Evolutionary conservation across 2,888 invertebrate species (phyloP), one percentile per base, ranked within the genome.

Genomic region (Endotricha flammealis): DNA sequence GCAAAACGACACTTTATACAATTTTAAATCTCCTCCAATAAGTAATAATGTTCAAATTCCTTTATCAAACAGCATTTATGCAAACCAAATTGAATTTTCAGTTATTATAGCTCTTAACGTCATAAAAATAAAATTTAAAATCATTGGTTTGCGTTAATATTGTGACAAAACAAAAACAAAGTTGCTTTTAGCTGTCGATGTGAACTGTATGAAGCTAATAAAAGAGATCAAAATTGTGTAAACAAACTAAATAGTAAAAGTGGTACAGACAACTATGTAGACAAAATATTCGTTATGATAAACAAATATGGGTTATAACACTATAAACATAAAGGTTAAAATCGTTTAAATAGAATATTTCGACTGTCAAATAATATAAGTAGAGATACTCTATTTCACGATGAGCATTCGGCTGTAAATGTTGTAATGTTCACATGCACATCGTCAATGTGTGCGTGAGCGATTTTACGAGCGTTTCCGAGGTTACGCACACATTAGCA

Each of bases 101-200:
- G 13, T 12, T 32, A 23, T 36, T 42, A 7, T 22, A 7, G 17
- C 20, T 13, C 12, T 17, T 36, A 32, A 10, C 1, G 4, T 1
- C 4, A 1, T 11, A 20, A 22, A 13, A 31, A 38, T 31, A 35
- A 27, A 27, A 32, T 29, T 20, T 20, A 35, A 34, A 29, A 35
- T 28, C 22, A 10, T 25, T 10, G 24, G 25, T 13, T 25, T 17
- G 25, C 23, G n/a, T n/a, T n/a, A n/a, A n/a, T n/a, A n/a, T n/a
- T n/a, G n/a, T n/a, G n/a, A n/a, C n/a, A n/a, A n/a, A n/a, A n/a
- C n/a, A 11, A n/a, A 25, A 11, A 11, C 25, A 31, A 31, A 29
- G 16, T 24, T 13, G 6, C n/a, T 6, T 3, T 20, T 7, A 20
- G 20, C 20, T 8, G 20, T 20, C 20, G 20, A 20, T 20, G 6